Conservation (phyloP, 2,888 invertebrate species). For the Hirtodrosophila confusa region DNA sequence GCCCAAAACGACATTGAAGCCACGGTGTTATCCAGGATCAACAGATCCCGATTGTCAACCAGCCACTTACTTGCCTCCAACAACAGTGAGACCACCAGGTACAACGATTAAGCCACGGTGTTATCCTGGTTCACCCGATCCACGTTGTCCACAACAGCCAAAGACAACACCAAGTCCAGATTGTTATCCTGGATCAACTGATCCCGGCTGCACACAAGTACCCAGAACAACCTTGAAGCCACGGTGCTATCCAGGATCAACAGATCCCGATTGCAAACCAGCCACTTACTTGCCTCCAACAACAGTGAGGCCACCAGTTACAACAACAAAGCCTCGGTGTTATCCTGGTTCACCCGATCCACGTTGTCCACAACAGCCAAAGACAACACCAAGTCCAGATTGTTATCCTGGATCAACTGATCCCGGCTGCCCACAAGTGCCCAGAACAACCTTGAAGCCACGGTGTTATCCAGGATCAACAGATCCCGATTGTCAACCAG, state of each 20-base stretch:
- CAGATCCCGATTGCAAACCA: conserved; percentile 38
- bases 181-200: conserved; percentile 82
- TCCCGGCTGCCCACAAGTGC: neutral
- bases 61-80: conserved; percentile 11
- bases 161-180: conserved; percentile 44
- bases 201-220: conserved; percentile 68
- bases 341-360: conserved; percentile 70
- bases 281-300: conserved; percentile 35
- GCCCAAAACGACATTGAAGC: conserved; percentile 3
- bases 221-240: conserved; percentile 37
- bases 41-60: conserved; percentile 6
- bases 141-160: neutral
- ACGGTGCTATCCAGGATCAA: conserved; percentile 80
- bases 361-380: conserved; percentile 75
- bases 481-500: conserved; percentile 1
- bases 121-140: conserved; percentile 11
- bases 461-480: conserved; percentile 11
- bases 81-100: conserved; percentile 48
- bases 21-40: conserved; percentile 12
- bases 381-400: conserved; percentile 4
- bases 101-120: conserved; percentile 60
- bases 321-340: conserved; percentile 52
- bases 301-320: conserved; percentile 61
- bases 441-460: conserved; percentile 2
- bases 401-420: conserved; percentile 5